Percentiles rank a stretch among this genome's conserved stretches.
phyloP scores from a whole-genome alignment of 2,797 vertebrate genomes.

The Pempheris klunzingeri region DNA sequence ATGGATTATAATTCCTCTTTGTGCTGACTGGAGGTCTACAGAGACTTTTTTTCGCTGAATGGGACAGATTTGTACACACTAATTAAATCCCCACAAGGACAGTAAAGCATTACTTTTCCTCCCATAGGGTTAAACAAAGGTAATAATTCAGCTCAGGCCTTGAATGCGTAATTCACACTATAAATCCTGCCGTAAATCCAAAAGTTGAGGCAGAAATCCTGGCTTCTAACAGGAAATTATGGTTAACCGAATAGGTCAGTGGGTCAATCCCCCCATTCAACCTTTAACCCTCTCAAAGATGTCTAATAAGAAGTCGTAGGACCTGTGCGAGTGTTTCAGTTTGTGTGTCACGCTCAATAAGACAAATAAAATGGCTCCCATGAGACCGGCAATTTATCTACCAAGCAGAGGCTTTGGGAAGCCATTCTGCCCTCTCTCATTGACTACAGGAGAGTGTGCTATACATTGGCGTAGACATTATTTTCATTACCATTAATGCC shows the following conservation, averaged over 20 bases:
- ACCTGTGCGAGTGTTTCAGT: constrained; percentile 9
- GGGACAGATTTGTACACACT: constrained; percentile 3
- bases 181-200: constrained; percentile 8
- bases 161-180: constrained; percentile 15
- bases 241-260: not conserved
- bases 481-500: constrained; percentile 29
- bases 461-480: constrained; percentile 12
- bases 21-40: constrained; percentile 13
- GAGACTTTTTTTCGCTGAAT: constrained; percentile 30
- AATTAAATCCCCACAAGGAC: constrained; percentile 41
- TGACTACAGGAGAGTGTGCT: not conserved
- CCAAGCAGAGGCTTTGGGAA: constrained; percentile 1
- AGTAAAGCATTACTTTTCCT: constrained; percentile 19
- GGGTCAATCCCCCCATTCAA: constrained; percentile 31
- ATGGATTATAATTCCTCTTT: constrained; percentile 7
- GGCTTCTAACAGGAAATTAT: constrained; percentile 9
- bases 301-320: constrained; percentile 9
- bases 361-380: constrained; percentile 20
- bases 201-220: not conserved
- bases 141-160: constrained; percentile 30
- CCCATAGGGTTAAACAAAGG: constrained; percentile 15
- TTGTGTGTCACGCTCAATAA: constrained; percentile 52
- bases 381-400: constrained; percentile 21
- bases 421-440: not conserved
- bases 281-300: constrained; percentile 46